These are phyloP conservation scores for Leptinotarsa defecta DNA, from an alignment of 1,140 invertebrate genomes.

Conservation along the genomic window DNA sequence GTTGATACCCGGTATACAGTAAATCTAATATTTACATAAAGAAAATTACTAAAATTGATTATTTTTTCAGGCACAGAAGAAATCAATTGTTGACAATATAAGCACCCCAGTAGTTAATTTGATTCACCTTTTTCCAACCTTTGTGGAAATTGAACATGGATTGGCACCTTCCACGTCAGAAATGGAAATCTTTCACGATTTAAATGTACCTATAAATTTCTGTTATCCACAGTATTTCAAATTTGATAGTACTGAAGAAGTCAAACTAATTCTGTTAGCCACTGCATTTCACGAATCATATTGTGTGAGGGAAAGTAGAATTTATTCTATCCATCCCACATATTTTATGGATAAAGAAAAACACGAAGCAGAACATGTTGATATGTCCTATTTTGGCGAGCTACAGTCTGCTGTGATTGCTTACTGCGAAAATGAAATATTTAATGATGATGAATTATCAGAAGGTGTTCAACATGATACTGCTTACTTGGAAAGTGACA, in stretches of 20 bases:
- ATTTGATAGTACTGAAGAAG: conserved; percentile 14
- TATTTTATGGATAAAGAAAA: background rate
- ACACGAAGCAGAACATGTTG: background rate
- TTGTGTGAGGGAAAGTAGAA: background rate
- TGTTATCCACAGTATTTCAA: conserved; percentile 42
- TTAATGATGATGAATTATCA: background rate
- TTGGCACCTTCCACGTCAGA: conserved; percentile 35
- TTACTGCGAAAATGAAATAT: background rate
- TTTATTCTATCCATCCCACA: background rate
- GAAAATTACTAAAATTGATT: background rate
- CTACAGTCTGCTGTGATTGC: conserved; percentile 18
- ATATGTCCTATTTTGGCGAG: conserved; percentile 26
- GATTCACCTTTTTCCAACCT: conserved; percentile 43
- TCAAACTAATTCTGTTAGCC: conserved; percentile 19
- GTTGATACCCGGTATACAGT: too few relatives aligned
- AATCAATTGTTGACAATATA: conserved; percentile 29
- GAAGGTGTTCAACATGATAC: background rate
- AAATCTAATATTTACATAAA: background rate
- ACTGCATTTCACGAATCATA: conserved; percentile 1
- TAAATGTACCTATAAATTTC: conserved; percentile 39
- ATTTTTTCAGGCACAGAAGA: conserved; percentile 32
- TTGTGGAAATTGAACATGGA: conserved; percentile 42
- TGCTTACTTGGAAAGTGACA: background rate
- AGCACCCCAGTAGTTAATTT: conserved; percentile 34
- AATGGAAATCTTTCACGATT: conserved; percentile 32